A percentile compares a stretch with the other conserved stretches of the same genome.
These are phyloP conservation scores for Scaptomyza pallida DNA, from an alignment of 1,140 invertebrate species.

Conservation along the genomic window DNA sequence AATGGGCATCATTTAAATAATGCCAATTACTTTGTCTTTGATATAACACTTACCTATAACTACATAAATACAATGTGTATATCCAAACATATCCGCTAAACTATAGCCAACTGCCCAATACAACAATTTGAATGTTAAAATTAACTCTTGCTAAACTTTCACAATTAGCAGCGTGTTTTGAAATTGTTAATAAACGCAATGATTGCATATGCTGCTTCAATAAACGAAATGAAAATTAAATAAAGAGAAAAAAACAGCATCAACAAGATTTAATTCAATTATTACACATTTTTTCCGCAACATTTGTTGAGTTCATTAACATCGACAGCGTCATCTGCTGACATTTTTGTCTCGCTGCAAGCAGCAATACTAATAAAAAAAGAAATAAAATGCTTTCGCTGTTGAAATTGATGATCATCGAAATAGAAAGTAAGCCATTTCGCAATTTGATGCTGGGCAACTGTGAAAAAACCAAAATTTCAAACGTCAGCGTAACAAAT, in stretches of 20 bases:
- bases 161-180: constrained; percentile 60
- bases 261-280: constrained; percentile 48
- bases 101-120: constrained; percentile 35
- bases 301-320: constrained; percentile 61
- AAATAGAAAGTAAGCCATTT: constrained; percentile 64
- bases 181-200: constrained; percentile 44
- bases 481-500: constrained; percentile 24
- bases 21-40: constrained; percentile 61
- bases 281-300: constrained; percentile 55
- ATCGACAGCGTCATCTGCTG: constrained; percentile 20
- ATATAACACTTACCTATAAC: constrained; percentile 33
- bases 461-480: constrained; percentile 44
- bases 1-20: constrained; percentile 59
- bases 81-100: constrained; percentile 32
- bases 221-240: too few species aligned
- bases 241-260: constrained; percentile 28
- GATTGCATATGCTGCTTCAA: constrained; percentile 4
- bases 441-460: constrained; percentile 23
- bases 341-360: constrained; percentile 38
- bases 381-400: constrained; percentile 45
- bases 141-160: constrained; percentile 68
- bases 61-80: constrained; percentile 9
- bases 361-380: constrained; percentile 8
- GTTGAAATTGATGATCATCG: constrained; percentile 30
- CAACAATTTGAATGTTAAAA: constrained; percentile 64